Base-by-base conservation (phyloP, 2,888 invertebrate species). In the Cerceris rybyensis region DNA sequence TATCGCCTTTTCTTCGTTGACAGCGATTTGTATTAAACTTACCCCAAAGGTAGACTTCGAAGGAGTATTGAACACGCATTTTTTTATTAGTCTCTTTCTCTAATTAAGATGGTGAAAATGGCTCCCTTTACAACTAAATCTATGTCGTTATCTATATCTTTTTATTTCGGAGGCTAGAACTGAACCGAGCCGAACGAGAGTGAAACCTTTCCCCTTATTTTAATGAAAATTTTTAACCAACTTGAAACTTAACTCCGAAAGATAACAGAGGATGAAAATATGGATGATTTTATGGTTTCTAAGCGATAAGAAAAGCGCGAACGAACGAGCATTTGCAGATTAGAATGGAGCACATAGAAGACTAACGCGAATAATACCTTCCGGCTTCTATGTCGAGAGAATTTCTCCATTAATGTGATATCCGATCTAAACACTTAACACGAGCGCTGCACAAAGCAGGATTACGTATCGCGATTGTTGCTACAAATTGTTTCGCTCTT, bases 301-400 rank as follows among this genome's bases (percentile, higher is more conserved):
- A 16, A 9, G n/a, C 17, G 41, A 17, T 52, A 11, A 16, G 63
- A 59, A 13, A 13, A 43, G 50, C 55, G 59, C 46, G 46, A 43
- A 59, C 58, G 57, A 49, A 43, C 43, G 14, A 11, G 39, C 17
- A 52, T 54, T 64, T 39, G 52, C 16, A 41, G 43, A 64, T 70
- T 49, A 49, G 39, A 11, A n/a, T 17, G 46, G 63, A 63, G 55
- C 60, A 46, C 61, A 49, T 64, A 55, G 55, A 72, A 43, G 9
- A 28, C 8, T 1, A 55, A 6, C n/a, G n/a, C 69, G 64, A 74
- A 43, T 74, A 69, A 74, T 69, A 54, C 55, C 74, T 74, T 74
- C 74, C 74, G 64, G 74, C 54, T 28, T 64, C 58, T 54, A 42
- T 46, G 43, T 68, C 67, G 54, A 54, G 54, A 54, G 54, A 74